Base-by-base conservation (phyloP, 2,113 vertebrate species). In the Clarias magur region DNA sequence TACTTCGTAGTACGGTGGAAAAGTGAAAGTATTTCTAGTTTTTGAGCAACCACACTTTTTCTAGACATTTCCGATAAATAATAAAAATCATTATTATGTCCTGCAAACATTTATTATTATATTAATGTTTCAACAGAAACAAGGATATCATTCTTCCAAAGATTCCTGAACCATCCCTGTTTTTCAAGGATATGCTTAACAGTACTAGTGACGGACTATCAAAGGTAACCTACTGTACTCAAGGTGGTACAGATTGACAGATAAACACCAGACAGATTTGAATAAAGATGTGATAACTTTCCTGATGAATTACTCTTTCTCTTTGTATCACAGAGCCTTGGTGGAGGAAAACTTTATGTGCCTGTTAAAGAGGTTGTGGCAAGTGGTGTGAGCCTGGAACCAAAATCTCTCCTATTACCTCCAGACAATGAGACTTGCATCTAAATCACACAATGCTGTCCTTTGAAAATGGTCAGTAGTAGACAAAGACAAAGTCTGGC, bases 121-220 rank as follows among this genome's bases (percentile, higher is more conserved):
- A 38, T 80, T 19, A 60, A 60, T 88, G 1, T 89, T 34, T 83
- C 87, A 87, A 73, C 13, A 95, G 94, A 87, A 72, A 94, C 88
- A 93, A 86, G 4, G 5, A 82, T 9, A 91, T 92, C 0, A 16
- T 95, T 68, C 93, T 89, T 54, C 94, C 93, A 8, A 82, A 54
- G 62, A 88, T 94, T 48, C 94, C 93, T 4, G 91, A 93, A 34
- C 95, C 93, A 17, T 91, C 92, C 0, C 53, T 80, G 0, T 82
- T 94, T 73, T 91, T 95, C 76, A 94, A 94, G 89, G 92, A 92
- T 72, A 88, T 95, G 86, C 80, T 93, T 81, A 93, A 42, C 3
- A 90, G 84, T 84, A 94, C 84, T 87, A 90, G 60, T 30, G 91
- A 23, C 90, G 2, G 17, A n/a, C 5, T 75, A 38, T 62, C 83